Evolutionary conservation across 2,797 vertebrate genomes (phyloP), one percentile per base, ranked within the genome.

Genomic region (Melopsittacus undulatus): DNA sequence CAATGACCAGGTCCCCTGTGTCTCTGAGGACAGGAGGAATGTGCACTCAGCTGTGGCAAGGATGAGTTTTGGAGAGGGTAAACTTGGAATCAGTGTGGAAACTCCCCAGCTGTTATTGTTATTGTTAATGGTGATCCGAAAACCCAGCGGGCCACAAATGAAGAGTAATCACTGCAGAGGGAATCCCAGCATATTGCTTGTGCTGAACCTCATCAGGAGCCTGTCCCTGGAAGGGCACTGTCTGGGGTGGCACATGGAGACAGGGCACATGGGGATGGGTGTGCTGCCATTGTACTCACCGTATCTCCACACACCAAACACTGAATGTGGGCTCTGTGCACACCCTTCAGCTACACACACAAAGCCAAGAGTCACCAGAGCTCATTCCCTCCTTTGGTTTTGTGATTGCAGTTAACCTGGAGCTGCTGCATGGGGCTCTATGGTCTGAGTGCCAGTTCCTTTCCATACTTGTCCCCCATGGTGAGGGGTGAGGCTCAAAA

Each of bases 211-310:
- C 7, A 12, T 12, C 1, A 6, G 32, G 72, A 26, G 34, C 5
- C 13, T 7, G 8, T 36, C 73, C 14, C 34, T 24, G 40, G n/a
- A 30, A 46, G 68, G 59, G 30, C 12, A 20, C 30, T 12, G 69
- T 59, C 26, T 16, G 6, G 27, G 40, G 27, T 52, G 64, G 56
- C 34, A 46, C 40, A 45, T 3, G 2, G 63, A 20, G 27, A 36
- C 0, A 1, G 63, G 32, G 30, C 16, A 7, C 4, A 3, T 2
- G 3, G 42, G 26, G 18, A 66, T 24, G 40, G 59, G 6, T 30
- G 49, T 40, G 59, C 32, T 19, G 1, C 2, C 4, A 40, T 9
- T n/a, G 54, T 34, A 24, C 22, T 57, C 7, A 2, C 22, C 7
- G 9, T 18, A 32, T 32, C 36, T 75, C 43, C 4, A 4, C 23